Evolutionary conservation across 2,888 invertebrate species (phyloP).

Genomic region (Colletes collaris): DNA sequence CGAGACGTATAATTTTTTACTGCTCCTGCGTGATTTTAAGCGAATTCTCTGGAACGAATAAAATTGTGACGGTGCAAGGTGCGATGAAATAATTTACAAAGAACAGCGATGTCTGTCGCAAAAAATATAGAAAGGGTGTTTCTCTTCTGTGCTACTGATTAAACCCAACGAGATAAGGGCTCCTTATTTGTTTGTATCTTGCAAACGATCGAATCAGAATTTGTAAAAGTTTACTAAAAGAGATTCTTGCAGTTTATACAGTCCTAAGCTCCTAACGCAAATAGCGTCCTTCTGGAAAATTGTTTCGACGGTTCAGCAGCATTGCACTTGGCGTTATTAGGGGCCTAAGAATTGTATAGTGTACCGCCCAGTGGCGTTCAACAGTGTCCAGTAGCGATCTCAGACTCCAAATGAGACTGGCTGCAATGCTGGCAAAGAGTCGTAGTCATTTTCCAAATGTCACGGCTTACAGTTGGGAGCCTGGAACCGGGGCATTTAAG

Average conservation of each 20-base stretch:
- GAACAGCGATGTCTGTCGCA: too few relatives aligned
- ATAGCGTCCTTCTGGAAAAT: not conserved
- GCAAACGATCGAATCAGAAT: too few relatives aligned
- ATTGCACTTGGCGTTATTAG: slow-evolving; percentile 1
- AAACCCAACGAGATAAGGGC: too few relatives aligned
- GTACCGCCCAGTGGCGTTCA: slow-evolving; percentile 6
- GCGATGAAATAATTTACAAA: too few relatives aligned
- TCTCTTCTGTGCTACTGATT: too few relatives aligned
- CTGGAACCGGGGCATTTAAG: slow-evolving; percentile 13
- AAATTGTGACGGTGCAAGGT: too few relatives aligned
- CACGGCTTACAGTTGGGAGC: slow-evolving; percentile 11
- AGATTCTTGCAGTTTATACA: not conserved
- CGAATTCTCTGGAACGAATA: too few relatives aligned
- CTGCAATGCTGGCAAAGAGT: not conserved
- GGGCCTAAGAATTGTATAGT: not conserved
- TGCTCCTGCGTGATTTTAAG: too few relatives aligned
- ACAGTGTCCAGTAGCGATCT: not conserved
- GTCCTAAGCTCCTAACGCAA: not conserved
- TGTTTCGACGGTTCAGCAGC: slow-evolving; percentile 3
- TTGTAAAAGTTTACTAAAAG: too few relatives aligned
- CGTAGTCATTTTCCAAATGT: slow-evolving; percentile 25
- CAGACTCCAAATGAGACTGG: slow-evolving; percentile 16
- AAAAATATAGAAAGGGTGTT: too few relatives aligned
- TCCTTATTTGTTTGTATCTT: too few relatives aligned
- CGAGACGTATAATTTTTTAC: too few relatives aligned